Percentiles rank a stretch among this genome's conserved stretches.
These are phyloP conservation scores for Microcebus griseorufus DNA, from an alignment of 2,113 vertebrate species.

Conservation along the genomic window DNA sequence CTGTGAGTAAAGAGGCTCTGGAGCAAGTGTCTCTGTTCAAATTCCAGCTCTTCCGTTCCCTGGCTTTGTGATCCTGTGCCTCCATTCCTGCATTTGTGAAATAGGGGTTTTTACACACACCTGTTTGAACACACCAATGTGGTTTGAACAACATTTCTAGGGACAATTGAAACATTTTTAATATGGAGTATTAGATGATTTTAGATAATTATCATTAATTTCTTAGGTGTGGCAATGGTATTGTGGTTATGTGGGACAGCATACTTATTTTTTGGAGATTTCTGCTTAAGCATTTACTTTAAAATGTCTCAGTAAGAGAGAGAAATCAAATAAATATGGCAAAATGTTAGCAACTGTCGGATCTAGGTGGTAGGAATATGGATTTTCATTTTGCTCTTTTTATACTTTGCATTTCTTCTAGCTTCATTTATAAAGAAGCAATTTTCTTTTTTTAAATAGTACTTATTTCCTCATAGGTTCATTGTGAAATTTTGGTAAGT, in stretches of 20 bases:
- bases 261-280: not conserved
- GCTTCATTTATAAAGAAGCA: no score
- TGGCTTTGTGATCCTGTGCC: not conserved
- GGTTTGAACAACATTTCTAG: not conserved
- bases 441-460: not conserved
- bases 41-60: not conserved
- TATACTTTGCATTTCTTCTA: not conserved
- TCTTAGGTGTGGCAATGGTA: not conserved
- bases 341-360: not conserved
- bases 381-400: constrained; percentile 14
- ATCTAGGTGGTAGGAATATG: not conserved
- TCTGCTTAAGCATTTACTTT: not conserved
- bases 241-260: not conserved
- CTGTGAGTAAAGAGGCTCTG: not conserved
- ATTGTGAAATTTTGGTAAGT: not conserved
- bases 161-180: not conserved
- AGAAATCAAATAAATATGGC: not conserved
- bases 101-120: not conserved
- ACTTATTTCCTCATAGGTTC: not conserved
- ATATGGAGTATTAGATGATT: not conserved
- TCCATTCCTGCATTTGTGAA: not conserved
- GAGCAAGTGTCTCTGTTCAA: not conserved
- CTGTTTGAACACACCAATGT: not conserved
- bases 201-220: not conserved
- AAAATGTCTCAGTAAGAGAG: not conserved